These are phyloP conservation scores for Spinus pinus DNA, from an alignment of 2,797 vertebrate genomes.

Conservation along the genomic window DNA sequence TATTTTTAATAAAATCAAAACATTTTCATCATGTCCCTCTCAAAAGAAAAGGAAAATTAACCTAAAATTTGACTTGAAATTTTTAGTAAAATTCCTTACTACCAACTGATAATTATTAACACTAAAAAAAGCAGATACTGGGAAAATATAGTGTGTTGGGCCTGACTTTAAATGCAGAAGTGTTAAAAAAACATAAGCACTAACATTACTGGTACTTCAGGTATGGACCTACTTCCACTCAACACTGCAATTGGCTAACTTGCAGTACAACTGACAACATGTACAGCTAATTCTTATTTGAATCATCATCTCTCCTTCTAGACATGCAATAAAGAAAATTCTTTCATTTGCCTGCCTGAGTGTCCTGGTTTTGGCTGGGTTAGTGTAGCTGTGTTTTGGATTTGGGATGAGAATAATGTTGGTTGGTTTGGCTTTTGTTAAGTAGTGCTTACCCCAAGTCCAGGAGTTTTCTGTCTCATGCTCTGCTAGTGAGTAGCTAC, in stretches of 20 bases:
- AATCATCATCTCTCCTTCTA: not conserved
- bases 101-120: not conserved
- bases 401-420: not conserved
- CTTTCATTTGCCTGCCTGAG: not conserved
- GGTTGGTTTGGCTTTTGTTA: not conserved
- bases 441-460: not conserved
- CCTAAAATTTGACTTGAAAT: not conserved
- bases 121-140: not conserved
- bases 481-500: not conserved
- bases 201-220: not conserved
- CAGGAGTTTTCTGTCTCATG: not conserved
- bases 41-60: not conserved
- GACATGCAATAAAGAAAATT: not conserved
- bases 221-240: not conserved
- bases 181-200: not conserved
- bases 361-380: not conserved
- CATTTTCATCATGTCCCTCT: not conserved
- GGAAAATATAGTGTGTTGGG: not conserved
- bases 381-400: not conserved
- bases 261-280: rapidly evolving
- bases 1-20: not conserved
- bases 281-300: not conserved
- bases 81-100: not conserved
- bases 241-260: not conserved
- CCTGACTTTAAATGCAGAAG: not conserved